Evolutionary conservation across 2,113 vertebrate genomes (phyloP), one percentile per base, ranked within the genome.

Genomic region (Trogon surrucura): DNA sequence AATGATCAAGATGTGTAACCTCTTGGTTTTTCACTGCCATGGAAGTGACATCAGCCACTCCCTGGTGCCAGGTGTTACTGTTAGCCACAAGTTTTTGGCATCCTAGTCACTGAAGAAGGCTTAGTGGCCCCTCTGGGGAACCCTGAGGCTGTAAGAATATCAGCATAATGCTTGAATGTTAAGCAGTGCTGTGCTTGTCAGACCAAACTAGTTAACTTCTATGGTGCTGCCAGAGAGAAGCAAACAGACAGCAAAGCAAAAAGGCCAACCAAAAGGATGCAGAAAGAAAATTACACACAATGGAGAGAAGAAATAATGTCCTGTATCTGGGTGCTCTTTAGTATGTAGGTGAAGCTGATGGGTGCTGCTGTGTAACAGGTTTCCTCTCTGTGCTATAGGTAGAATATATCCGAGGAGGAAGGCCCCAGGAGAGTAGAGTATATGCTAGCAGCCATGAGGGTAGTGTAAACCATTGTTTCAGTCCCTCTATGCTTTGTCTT

Each of bases 1-100:
- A 93, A 91, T 56, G 75, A 84, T 81, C 32, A 83, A 80, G 41
- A 78, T 83, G 26, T 88, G 91, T 67, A 90, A 83, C 48, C n/a
- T 80, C 64, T 80, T 85, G 44, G 10, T 83, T 91, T 95, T 83
- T 64, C 64, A 51, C 9, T 80, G 51, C 25, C 30, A 53, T 36
- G 34, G 34, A 83, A 86, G 29, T 23, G 38, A 56, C 23, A 36
- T 58, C 62, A 80, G 36, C 81, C 81, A 71, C 26, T 62, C 53
- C 8, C 11, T 83, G 51, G 29, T 90, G 64, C 51, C 69, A 91
- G 45, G 57, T 62, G 5, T 80, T 87, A 88, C 58, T 83, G 23
- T 56, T 78, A 80, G 75, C 22, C 29, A 38, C 47, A n/a, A 6
- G 45, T 18, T 83, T 94, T 85, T 66, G 41, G 34, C 66, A 41